Base-by-base conservation (phyloP, 2,797 vertebrate species). In the Peromyscus nudipes region DNA sequence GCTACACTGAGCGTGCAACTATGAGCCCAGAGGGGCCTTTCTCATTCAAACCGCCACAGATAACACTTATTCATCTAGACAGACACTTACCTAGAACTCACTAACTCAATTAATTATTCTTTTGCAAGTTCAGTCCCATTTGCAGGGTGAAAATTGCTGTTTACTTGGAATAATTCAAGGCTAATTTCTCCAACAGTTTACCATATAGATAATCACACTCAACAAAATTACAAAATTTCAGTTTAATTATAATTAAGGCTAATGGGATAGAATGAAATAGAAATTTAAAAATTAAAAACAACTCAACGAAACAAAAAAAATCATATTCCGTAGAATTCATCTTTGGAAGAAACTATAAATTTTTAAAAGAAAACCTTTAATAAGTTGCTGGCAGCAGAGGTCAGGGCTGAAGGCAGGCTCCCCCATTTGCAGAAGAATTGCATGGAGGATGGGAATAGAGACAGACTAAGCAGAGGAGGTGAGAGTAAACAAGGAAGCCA, bases 111-210 rank as follows among this genome's bases (percentile, higher is more conserved):
- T 57, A 57, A 43, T 82, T 81, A 82, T 46, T 67, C 34, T 96
- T 91, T 55, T 91, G 34, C 29, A 76, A 64, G 2, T 16, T 10
- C 31, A 86, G 19, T 86, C 46, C n/a, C 60, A 21, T 21, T 65
- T n/a, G 27, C 49, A n/a, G 25, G 46, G 55, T 27, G 76, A 31
- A 60, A 91, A 95, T 16, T 52, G 16, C 40, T 52, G 89, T 40
- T 25, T n/a, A 93, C 64, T 12, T 91, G 12, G 29, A 97, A 91
- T 65, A 60, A 60, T 73, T 64, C 31, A 64, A 89, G 46, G 27
- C 29, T 46, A 89, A 77, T 46, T 77, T 92, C 60, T 82, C 69
- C 85, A 49, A 64, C 95, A 87, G 27, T 86, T 83, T 87, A 57
- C 85, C 19, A 43, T 90, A 49, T 64, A 62, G 43, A 49, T 76